Conservation (phyloP, 2,797 vertebrate species). For the Fistularia commersonii region DNA sequence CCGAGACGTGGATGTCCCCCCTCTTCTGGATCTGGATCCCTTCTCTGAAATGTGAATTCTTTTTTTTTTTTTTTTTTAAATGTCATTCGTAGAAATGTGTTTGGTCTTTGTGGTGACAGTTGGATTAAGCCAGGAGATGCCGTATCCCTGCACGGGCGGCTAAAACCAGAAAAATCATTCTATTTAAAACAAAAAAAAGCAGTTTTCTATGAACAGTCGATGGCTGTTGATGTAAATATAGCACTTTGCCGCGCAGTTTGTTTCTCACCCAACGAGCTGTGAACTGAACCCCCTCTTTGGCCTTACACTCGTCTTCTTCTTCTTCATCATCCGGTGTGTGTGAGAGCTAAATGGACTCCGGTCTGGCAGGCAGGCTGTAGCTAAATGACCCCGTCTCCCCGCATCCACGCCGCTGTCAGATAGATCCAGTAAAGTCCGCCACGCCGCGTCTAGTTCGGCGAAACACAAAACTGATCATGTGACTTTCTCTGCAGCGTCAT, state of each 20-base stretch:
- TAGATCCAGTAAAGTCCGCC: slow-evolving; percentile 50
- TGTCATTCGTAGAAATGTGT: slow-evolving; percentile 57
- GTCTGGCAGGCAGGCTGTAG: slow-evolving; percentile 54
- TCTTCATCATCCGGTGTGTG: slow-evolving; percentile 31
- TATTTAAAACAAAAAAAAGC: not conserved
- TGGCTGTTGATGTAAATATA: slow-evolving; percentile 39
- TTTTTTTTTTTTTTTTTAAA: slow-evolving; percentile 42
- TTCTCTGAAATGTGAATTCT: slow-evolving; percentile 68
- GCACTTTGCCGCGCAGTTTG: slow-evolving; percentile 40
- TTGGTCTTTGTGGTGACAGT: slow-evolving; percentile 68
- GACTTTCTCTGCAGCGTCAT: slow-evolving; percentile 7
- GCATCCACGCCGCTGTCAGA: slow-evolving; percentile 64
- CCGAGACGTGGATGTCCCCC: slow-evolving; percentile 23
- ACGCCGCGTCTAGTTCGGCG: slow-evolving; percentile 32
- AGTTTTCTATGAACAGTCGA: slow-evolving; percentile 30
- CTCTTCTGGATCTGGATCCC: slow-evolving; percentile 48
- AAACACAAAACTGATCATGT: slow-evolving; percentile 8
- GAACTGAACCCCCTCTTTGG: slow-evolving; percentile 48
- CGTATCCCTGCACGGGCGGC: slow-evolving; percentile 45
- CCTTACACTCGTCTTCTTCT: slow-evolving; percentile 57
- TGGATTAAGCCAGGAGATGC: slow-evolving; percentile 51
- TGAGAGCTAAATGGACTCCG: slow-evolving; percentile 28
- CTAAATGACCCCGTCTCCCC: slow-evolving; percentile 46
- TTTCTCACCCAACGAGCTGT: slow-evolving; percentile 42
- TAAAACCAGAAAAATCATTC: not conserved